Base-by-base conservation (phyloP, 2,888 invertebrate genomes). In the Notodonta ziczac region DNA sequence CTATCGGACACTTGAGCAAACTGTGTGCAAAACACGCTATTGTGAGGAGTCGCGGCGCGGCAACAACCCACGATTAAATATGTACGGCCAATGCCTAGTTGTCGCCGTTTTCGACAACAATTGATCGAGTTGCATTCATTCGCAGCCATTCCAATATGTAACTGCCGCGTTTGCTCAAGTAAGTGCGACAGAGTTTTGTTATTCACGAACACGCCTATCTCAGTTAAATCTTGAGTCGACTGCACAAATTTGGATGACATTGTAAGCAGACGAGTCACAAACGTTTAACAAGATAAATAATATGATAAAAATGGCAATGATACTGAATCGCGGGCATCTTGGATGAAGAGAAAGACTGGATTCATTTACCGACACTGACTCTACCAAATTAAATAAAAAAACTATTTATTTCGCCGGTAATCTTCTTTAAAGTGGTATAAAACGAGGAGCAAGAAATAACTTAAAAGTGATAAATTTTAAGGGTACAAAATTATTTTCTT, bases 1-100 rank as follows among this genome's bases (percentile, higher is more conserved):
- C 78, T 78, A 73, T 73, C 72, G 69, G 78, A 80, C 86, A 87
- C 87, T 87, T 86, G 86, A 73, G 81, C 81, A 83, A 85, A 86
- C 83, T 77, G 76, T 77, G 80, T 77, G 78, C 82, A 80, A 83
- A 87, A 85, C 83, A 83, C 65, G 61, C 78, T 78, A 86, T 87
- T 88, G 87, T 88, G 82, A 71, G 70, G 63, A 63, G 58, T 63
- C 35, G 12, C 53, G 16, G 16, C 50, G 52, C 52, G 69, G 68
- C 64, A 71, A 77, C 80, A 74, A 74, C 72, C 72, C 66, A 57
- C 73, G 65, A 70, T 74, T 71, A 67, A 70, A 73, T 71, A 68
- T 68, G 63, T 65, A 39, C 55, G 2, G 9, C 73, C 77, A 74
- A 65, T 69, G 76, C 60, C 53, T 65, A 71, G 59, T 66, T 71